These are phyloP conservation scores for Phalloptychus januarius DNA, from an alignment of 2,797 vertebrate genomes.

Conservation along the genomic window DNA sequence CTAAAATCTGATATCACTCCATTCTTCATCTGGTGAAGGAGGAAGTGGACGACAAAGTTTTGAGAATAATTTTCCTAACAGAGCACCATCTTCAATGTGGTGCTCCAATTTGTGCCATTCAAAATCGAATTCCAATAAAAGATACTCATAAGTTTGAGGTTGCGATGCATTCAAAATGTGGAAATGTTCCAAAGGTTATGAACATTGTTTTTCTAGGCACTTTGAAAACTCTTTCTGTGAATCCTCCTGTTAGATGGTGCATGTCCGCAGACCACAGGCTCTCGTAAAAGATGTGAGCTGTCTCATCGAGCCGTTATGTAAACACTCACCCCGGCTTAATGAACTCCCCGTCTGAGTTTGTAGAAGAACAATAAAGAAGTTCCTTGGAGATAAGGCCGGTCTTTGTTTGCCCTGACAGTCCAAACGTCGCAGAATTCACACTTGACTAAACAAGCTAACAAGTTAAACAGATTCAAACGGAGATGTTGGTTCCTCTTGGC, in stretches of 20 bases:
- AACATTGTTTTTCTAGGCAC: neutral
- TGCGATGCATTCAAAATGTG: neutral
- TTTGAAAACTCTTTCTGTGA: neutral
- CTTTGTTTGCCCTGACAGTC: slow-evolving; percentile 4
- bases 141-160: neutral
- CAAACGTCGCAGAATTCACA: neutral
- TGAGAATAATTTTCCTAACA: neutral
- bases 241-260: slow-evolving; percentile 1
- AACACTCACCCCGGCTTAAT: slow-evolving; percentile 65
- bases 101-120: neutral
- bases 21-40: neutral
- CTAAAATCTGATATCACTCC: too few relatives aligned
- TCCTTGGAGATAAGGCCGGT: neutral
- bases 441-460: slow-evolving; percentile 2
- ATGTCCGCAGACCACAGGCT: slow-evolving; percentile 53
- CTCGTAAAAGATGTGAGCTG: slow-evolving; percentile 30
- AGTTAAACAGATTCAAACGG: neutral
- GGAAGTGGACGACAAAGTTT: neutral
- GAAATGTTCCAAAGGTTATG: neutral
- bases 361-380: slow-evolving; percentile 36
- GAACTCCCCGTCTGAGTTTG: slow-evolving; percentile 48
- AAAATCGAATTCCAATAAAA: neutral
- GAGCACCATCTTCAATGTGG: neutral
- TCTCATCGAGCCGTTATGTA: slow-evolving; percentile 61
- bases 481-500: neutral